These are phyloP conservation scores for Tapera naevia DNA, from an alignment of 2,797 vertebrate species.

Conservation along the genomic window DNA sequence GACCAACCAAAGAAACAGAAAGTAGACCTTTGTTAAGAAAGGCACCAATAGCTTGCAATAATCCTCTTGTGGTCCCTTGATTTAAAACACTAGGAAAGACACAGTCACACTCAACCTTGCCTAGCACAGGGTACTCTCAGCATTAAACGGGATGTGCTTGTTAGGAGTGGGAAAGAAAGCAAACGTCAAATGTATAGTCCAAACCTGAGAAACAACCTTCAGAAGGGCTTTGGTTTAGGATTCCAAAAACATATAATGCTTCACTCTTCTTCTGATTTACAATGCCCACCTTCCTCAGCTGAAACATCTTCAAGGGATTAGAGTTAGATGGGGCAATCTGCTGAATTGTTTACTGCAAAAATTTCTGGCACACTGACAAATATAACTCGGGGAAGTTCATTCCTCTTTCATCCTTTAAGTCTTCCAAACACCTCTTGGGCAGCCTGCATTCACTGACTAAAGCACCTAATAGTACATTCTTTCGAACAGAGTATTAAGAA, in stretches of 20 bases:
- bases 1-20: background rate
- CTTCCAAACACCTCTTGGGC: background rate
- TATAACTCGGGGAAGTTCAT: background rate
- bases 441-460: background rate
- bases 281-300: background rate
- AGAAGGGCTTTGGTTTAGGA: background rate
- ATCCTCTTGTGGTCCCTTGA: background rate
- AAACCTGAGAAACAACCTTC: background rate
- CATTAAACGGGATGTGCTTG: rapidly evolving
- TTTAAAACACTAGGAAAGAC: background rate
- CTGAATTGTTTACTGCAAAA: background rate
- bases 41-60: background rate
- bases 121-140: background rate
- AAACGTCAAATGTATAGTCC: background rate
- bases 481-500: background rate
- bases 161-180: background rate
- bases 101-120: background rate
- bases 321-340: background rate
- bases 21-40: background rate
- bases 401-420: background rate
- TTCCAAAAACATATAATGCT: background rate
- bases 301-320: background rate
- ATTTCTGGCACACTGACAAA: background rate
- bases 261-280: background rate
- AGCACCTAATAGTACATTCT: background rate